phyloP scores from a whole-genome alignment of 2,888 invertebrate genomes.

The Acleris cristana region DNA sequence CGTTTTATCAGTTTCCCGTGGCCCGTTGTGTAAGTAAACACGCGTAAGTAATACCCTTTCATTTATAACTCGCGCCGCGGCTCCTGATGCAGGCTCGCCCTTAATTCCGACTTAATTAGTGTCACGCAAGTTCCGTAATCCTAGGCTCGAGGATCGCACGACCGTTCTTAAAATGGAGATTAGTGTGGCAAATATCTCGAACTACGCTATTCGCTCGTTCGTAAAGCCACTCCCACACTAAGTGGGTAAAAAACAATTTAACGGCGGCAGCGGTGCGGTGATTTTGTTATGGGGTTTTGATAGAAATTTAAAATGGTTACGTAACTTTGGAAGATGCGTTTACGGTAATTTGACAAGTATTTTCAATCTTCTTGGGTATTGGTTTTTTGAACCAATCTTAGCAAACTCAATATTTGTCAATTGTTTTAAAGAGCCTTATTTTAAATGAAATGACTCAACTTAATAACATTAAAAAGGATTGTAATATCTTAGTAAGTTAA shows the following conservation, averaged over 20 bases:
- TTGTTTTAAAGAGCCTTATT: neutral
- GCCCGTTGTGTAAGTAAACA: constrained; percentile 67
- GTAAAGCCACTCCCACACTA: constrained; percentile 65
- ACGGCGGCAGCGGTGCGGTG: constrained; percentile 37
- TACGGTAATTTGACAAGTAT: constrained; percentile 1
- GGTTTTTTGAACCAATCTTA: too few relatives aligned
- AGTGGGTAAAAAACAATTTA: constrained; percentile 40
- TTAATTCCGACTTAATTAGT: constrained; percentile 84
- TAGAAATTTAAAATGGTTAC: constrained; percentile 20
- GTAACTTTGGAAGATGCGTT: constrained; percentile 12
- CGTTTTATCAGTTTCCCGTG: constrained; percentile 50
- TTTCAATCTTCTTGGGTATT: neutral
- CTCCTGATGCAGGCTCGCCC: constrained; percentile 81
- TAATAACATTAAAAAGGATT: too few relatives aligned
- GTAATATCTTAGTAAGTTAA: too few relatives aligned
- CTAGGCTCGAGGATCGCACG: constrained; percentile 79
- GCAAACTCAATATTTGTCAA: neutral
- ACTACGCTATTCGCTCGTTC: constrained; percentile 72
- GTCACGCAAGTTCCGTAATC: constrained; percentile 84
- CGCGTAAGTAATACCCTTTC: constrained; percentile 79
- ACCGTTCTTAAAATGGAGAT: constrained; percentile 84
- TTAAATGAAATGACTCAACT: too few relatives aligned
- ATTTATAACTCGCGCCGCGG: constrained; percentile 80
- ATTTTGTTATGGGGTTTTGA: constrained; percentile 39
- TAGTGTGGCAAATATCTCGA: constrained; percentile 80